phyloP scores from a whole-genome alignment of 2,888 invertebrate genomes.

The Mesorhabditis spiculigera region DNA sequence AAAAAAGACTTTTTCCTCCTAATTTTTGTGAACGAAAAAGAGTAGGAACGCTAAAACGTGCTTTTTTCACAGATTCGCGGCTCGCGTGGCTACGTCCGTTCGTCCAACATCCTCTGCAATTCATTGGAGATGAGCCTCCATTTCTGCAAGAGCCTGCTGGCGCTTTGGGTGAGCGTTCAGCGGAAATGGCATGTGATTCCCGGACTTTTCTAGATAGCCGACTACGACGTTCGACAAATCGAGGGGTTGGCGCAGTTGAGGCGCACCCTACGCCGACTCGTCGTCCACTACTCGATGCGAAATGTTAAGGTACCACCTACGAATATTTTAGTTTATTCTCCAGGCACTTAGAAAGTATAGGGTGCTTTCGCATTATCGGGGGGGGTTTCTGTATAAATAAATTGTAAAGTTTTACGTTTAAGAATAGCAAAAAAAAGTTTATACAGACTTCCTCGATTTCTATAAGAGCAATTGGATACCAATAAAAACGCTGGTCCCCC shows the following conservation, averaged over 20 bases:
- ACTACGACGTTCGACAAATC: constrained; percentile 56
- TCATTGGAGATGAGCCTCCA: constrained; percentile 76
- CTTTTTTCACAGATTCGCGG: constrained; percentile 61
- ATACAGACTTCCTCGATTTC: too few species aligned
- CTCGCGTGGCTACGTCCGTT: constrained; percentile 70
- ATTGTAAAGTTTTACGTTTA: too few species aligned
- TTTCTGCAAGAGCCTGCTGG: constrained; percentile 75
- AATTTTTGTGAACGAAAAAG: constrained; percentile 26
- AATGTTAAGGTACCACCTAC: constrained; percentile 19
- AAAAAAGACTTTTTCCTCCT: not conserved
- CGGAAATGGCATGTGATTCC: not conserved
- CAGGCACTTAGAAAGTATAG: too few species aligned
- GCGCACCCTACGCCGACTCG: constrained; percentile 69
- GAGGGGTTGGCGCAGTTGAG: constrained; percentile 62
- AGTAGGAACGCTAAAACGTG: constrained; percentile 9
- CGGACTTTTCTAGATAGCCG: constrained; percentile 54
- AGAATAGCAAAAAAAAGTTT: too few species aligned
- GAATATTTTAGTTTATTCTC: not conserved
- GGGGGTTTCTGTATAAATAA: too few species aligned
- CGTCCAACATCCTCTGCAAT: constrained; percentile 81
- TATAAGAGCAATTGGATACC: too few species aligned
- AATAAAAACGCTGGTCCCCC: too few species aligned
- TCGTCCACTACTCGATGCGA: constrained; percentile 71
- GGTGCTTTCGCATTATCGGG: too few species aligned
- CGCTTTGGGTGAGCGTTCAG: constrained; percentile 63